Percentiles rank a stretch among this genome's conserved stretches.
Evolutionary conservation across 1,140 invertebrate genomes (phyloP).

Genomic region (Asbolus verrucosus): DNA sequence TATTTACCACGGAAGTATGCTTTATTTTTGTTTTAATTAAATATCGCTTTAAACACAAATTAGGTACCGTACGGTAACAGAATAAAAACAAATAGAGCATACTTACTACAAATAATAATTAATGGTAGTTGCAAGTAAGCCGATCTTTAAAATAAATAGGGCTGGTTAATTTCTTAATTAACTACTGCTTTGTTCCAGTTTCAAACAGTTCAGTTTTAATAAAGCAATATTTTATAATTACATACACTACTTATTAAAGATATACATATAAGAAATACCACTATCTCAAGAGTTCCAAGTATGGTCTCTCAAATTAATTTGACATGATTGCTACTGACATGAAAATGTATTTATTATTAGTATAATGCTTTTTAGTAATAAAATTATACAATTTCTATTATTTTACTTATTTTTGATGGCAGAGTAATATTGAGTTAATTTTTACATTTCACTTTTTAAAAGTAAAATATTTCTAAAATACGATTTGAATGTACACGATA

Average conservation of each 20-base stretch:
- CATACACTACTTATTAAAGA: background rate
- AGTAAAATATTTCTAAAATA: too few species aligned
- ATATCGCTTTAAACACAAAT: background rate
- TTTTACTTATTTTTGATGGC: too few species aligned
- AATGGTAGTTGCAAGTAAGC: constrained; percentile 16
- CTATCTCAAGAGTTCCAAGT: too few species aligned
- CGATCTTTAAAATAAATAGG: constrained; percentile 23
- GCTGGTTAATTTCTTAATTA: constrained; percentile 38
- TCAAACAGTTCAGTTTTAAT: constrained; percentile 15
- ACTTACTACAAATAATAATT: constrained; percentile 20
- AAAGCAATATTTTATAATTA: constrained; percentile 23
- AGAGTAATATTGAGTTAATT: too few species aligned
- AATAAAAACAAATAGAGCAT: constrained; percentile 23
- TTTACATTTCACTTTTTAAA: too few species aligned
- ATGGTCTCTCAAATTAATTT: too few species aligned
- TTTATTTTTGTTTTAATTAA: constrained; percentile 1
- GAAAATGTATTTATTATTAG: too few species aligned
- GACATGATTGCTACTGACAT: too few species aligned
- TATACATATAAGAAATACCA: constrained; percentile 3
- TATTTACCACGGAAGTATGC: background rate
- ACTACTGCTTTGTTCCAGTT: constrained; percentile 37
- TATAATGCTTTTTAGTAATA: too few species aligned
- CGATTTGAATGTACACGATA: too few species aligned
- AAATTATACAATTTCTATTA: too few species aligned
- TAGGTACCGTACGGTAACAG: constrained; percentile 17